Percentiles rank a stretch among this genome's conserved stretches.
phyloP scores from a whole-genome alignment of 2,888 invertebrate species.

The Palloptera scutellata region DNA sequence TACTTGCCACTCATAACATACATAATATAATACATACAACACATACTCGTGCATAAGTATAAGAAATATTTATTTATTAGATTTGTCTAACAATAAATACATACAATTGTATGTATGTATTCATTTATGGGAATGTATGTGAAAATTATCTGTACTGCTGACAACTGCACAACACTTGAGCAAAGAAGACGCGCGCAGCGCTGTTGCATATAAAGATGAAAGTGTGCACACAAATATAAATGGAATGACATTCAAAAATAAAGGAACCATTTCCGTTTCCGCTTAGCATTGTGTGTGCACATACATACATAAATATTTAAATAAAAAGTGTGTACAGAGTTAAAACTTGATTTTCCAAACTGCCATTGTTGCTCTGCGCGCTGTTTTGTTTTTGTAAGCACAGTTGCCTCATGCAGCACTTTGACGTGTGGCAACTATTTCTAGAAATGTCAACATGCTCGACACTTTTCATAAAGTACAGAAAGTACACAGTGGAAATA shows the following conservation, averaged over 20 bases:
- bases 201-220: not conserved
- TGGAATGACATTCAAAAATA: constrained; percentile 20
- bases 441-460: not conserved
- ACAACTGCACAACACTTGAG: not conserved
- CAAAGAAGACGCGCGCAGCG: not conserved
- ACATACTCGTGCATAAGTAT: too few relatives aligned
- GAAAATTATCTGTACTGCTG: too few relatives aligned
- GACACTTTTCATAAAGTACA: not conserved
- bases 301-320: not conserved
- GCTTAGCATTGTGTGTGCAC: not conserved
- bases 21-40: too few relatives aligned
- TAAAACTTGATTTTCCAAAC: too few relatives aligned
- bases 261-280: constrained; percentile 23
- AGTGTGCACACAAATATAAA: constrained; percentile 7
- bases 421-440: not conserved
- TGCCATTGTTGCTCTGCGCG: not conserved
- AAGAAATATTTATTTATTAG: too few relatives aligned
- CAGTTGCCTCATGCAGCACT: not conserved
- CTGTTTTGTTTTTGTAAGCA: not conserved
- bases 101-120: too few relatives aligned
- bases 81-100: too few relatives aligned
- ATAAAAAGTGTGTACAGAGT: too few relatives aligned
- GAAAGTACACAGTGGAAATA: too few relatives aligned
- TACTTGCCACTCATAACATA: too few relatives aligned
- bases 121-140: too few relatives aligned